Conservation (phyloP, 2,888 invertebrate genomes). For the Chrysolina americana region DNA sequence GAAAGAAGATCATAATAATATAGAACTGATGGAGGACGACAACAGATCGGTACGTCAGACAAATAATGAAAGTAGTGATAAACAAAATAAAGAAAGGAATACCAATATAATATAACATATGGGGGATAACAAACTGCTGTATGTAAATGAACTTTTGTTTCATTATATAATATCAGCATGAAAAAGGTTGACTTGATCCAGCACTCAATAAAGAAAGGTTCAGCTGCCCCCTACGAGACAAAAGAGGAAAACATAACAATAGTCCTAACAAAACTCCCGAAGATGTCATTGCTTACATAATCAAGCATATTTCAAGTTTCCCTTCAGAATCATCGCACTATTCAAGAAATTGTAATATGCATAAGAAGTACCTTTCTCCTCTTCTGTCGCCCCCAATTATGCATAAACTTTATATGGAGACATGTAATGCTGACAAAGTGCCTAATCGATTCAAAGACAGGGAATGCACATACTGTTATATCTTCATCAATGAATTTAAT, state of each 20-base stretch:
- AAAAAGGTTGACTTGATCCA: slow-evolving; percentile 3
- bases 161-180: background rate
- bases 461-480: slow-evolving; percentile 27
- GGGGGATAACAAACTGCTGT: slow-evolving; percentile 1
- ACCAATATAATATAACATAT: background rate
- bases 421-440: slow-evolving; percentile 26
- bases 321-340: slow-evolving; percentile 43
- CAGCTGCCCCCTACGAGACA: slow-evolving; percentile 24
- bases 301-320: slow-evolving; percentile 32
- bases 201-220: slow-evolving; percentile 3
- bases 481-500: slow-evolving; percentile 34
- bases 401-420: slow-evolving; percentile 35
- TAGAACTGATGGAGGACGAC: slow-evolving; percentile 1
- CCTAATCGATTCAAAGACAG: slow-evolving; percentile 29
- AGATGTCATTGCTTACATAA: slow-evolving; percentile 26
- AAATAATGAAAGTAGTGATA: background rate
- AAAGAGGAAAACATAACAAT: slow-evolving; percentile 23
- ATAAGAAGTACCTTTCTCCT: slow-evolving; percentile 43
- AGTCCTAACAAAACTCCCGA: slow-evolving; percentile 33
- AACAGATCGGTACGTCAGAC: slow-evolving; percentile 11
- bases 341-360: slow-evolving; percentile 38
- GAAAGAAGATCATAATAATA: slow-evolving; percentile 4
- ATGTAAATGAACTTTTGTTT: background rate
- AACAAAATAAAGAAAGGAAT: too few species aligned
- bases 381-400: slow-evolving; percentile 31